Evolutionary conservation across 2,113 vertebrate species (phyloP), one percentile per base, ranked within the genome.

Genomic region (Bambusicola thoracicus): DNA sequence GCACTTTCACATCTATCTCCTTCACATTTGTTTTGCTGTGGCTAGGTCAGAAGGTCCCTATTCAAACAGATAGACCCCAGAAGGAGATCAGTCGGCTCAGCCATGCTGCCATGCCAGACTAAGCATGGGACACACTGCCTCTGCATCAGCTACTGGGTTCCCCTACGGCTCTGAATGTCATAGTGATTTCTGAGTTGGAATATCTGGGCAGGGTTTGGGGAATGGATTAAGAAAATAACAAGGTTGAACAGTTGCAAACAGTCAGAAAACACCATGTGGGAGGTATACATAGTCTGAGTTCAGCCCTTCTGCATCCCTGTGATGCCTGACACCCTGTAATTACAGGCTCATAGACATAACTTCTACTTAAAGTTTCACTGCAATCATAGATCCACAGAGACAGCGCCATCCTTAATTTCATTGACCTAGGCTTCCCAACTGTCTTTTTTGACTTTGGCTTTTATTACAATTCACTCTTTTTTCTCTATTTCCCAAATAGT

Each of bases 401-500:
- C 76, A 88, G 73, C 24, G 51, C 65, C 78, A 80, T 74, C 65
- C 79, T 92, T 94, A 91, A 92, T 95, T 94, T 92, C 79, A 83
- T 80, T 91, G 87, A 95, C 89, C 90, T 93, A 96, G 81, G 65
- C 83, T 95, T 95, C 81, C 82, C 92, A 95, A 96, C 83, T 66
- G 77, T 73, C 74, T 73, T 77, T 96, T 96, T 90, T 90, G 88
- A 89, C 78, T 90, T 88, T 62, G 40, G 65, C 81, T 85, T 94
- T 92, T 93, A 82, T 91, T 82, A 90, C 79, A 83, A 90, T 30
- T 80, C 80, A 90, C 96, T 95, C 90, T 87, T 51, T 94, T 82
- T 94, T 74, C 89, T 86, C 76, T 16, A 2, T 94, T 94, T 97
- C 72, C 91, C 88, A 96, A 94, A 94, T 78, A 92, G 92, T 91